Evolutionary conservation across 2,888 invertebrate species (phyloP).

Genomic region (Achlya flavicornis): DNA sequence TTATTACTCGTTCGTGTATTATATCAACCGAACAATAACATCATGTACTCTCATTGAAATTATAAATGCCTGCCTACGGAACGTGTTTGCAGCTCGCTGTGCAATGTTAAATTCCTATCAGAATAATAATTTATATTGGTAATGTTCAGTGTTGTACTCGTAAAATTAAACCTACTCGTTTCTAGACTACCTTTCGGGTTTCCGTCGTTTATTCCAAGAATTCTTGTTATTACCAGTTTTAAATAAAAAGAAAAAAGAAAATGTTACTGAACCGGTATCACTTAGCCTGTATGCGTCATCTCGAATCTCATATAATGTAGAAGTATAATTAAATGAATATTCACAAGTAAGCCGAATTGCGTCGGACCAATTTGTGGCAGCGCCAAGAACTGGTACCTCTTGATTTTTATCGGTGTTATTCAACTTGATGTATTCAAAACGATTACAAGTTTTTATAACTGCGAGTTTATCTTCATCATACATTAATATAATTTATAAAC

Average conservation of each 20-base stretch:
- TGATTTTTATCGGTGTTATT: slow-evolving; percentile 68
- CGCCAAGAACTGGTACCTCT: slow-evolving; percentile 63
- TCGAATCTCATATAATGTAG: slow-evolving; percentile 51
- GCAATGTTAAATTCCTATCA: slow-evolving; percentile 28
- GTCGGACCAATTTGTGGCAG: slow-evolving; percentile 67
- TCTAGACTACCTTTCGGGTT: slow-evolving; percentile 20
- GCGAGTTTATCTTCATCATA: slow-evolving; percentile 50
- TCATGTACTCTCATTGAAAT: slow-evolving; percentile 31
- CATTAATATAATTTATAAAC: slow-evolving; percentile 62
- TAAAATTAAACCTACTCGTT: slow-evolving; percentile 34
- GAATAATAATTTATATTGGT: slow-evolving; percentile 26
- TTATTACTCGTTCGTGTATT: slow-evolving; percentile 24
- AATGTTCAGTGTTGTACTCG: slow-evolving; percentile 20
- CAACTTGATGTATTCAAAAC: slow-evolving; percentile 60
- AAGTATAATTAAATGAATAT: slow-evolving; percentile 73
- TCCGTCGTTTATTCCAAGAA: slow-evolving; percentile 41
- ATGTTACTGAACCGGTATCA: slow-evolving; percentile 54
- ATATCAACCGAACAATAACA: slow-evolving; percentile 31
- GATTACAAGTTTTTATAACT: slow-evolving; percentile 66
- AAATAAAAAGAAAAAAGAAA: slow-evolving; percentile 50
- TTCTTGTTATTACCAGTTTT: slow-evolving; percentile 47
- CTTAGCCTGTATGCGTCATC: slow-evolving; percentile 66
- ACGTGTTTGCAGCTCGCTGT: slow-evolving; percentile 26
- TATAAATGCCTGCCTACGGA: slow-evolving; percentile 32
- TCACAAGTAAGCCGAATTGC: slow-evolving; percentile 62